Conservation (phyloP, 2,113 vertebrate genomes). For the Miniopterus natalensis region DNA sequence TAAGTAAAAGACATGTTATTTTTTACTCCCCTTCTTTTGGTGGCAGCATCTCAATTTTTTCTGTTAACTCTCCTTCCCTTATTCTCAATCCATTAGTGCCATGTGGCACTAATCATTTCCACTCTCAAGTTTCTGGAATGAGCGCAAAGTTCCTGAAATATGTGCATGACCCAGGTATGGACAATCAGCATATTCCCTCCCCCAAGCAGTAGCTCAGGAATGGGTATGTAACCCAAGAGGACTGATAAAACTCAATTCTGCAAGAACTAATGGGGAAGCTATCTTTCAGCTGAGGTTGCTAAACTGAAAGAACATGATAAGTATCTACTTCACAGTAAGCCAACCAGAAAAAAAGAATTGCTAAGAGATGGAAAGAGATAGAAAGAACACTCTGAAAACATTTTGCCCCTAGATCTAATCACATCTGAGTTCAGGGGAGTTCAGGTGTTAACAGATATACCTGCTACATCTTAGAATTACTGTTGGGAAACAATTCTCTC, state of each 20-base stretch:
- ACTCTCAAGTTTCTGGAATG: background rate
- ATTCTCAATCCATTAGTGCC: background rate
- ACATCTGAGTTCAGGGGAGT: background rate
- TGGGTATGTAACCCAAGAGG: background rate
- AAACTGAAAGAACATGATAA: conserved; percentile 10
- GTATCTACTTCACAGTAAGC: background rate
- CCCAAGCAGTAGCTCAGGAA: background rate
- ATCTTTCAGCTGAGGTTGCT: background rate
- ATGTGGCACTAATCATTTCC: background rate
- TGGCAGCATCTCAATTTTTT: background rate
- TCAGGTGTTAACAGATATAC: background rate
- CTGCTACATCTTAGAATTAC: background rate
- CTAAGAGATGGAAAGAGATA: background rate
- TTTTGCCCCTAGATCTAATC: background rate
- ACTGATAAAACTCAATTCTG: background rate
- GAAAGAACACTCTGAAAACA: background rate
- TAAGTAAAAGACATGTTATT: background rate
- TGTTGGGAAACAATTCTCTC: conserved; percentile 3
- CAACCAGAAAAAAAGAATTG: conserved; percentile 20
- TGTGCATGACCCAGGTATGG: background rate
- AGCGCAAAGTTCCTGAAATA: background rate
- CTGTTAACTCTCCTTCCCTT: background rate
- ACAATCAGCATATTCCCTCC: conserved; percentile 10
- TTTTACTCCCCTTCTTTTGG: background rate
- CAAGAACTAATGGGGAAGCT: background rate